Evolutionary conservation across 2,888 invertebrate genomes (phyloP).

Genomic region (Sepioteuthis lessoniana): DNA sequence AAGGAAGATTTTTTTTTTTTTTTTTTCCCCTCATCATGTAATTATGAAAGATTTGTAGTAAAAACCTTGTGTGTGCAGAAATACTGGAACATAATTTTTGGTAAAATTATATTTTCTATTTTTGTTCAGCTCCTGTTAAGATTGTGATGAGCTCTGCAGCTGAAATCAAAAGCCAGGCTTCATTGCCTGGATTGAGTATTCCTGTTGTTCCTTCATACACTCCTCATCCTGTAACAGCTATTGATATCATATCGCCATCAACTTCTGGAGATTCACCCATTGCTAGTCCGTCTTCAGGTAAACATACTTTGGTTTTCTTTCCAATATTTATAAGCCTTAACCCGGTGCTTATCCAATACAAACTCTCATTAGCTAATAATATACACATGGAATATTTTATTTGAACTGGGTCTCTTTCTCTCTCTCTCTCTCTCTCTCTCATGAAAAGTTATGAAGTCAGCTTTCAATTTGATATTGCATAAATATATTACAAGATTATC

Average conservation of each 20-base stretch:
- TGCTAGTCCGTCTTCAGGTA: background rate
- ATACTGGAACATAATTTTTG: background rate
- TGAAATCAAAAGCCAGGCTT: conserved; percentile 35
- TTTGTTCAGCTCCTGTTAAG: background rate
- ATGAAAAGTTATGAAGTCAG: too few species aligned
- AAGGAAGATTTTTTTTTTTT: too few species aligned
- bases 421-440: too few species aligned
- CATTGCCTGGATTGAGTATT: conserved; percentile 53
- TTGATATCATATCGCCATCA: background rate
- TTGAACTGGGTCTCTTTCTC: too few species aligned
- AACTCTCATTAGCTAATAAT: background rate
- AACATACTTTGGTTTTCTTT: background rate
- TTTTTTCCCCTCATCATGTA: too few species aligned
- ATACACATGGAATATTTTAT: too few species aligned
- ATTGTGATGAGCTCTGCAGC: conserved; percentile 47
- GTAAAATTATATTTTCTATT: background rate
- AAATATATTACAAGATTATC: too few species aligned
- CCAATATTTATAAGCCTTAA: background rate
- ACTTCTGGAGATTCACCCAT: conserved; percentile 49
- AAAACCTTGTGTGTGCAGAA: too few species aligned
- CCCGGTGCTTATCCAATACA: background rate
- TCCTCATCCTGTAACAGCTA: background rate
- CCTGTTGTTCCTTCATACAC: conserved; percentile 50
- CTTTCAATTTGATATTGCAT: too few species aligned
- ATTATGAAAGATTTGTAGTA: too few species aligned